Evolutionary conservation across 2,797 vertebrate species (phyloP).

Genomic region (Numenius phaeopus): DNA sequence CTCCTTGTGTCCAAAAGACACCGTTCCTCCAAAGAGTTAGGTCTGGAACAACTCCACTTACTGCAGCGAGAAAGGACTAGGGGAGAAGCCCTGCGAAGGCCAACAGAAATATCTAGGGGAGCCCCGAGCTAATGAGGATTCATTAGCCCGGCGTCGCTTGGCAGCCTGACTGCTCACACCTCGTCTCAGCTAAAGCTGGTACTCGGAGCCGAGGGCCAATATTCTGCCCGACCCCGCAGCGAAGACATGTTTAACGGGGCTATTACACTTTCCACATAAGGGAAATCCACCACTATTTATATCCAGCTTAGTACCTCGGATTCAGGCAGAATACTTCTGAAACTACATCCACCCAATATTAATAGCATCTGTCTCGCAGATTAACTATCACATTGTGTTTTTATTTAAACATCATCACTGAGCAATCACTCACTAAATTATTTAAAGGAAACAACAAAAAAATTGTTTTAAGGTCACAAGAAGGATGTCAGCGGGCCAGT

Average conservation of each 20-base stretch:
- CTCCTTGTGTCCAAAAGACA: not conserved
- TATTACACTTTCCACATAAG: conserved; percentile 60
- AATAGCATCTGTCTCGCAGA: conserved; percentile 69
- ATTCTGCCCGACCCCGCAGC: not conserved
- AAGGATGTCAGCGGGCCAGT: conserved; percentile 52
- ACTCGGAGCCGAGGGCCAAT: not conserved
- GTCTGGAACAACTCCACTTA: not conserved
- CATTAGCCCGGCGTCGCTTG: not conserved
- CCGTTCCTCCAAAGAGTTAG: not conserved
- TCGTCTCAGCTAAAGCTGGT: not conserved
- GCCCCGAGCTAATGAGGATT: not conserved
- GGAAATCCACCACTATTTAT: conserved; percentile 65
- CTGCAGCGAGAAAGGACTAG: not conserved
- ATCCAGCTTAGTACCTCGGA: conserved; percentile 51
- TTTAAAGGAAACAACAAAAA: conserved; percentile 70
- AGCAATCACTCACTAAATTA: conserved; percentile 70
- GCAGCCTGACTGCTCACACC: not conserved
- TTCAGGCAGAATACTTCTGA: conserved; percentile 59
- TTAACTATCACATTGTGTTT: conserved; percentile 72
- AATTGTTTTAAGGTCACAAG: conserved; percentile 67
- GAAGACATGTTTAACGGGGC: conserved; percentile 48
- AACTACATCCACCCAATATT: conserved; percentile 65
- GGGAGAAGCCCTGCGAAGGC: not conserved
- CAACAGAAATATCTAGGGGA: not conserved
- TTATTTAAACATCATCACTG: conserved; percentile 73